These are phyloP conservation scores for Uloborus plumipes DNA, from an alignment of 2,888 invertebrate species.

Conservation along the genomic window DNA sequence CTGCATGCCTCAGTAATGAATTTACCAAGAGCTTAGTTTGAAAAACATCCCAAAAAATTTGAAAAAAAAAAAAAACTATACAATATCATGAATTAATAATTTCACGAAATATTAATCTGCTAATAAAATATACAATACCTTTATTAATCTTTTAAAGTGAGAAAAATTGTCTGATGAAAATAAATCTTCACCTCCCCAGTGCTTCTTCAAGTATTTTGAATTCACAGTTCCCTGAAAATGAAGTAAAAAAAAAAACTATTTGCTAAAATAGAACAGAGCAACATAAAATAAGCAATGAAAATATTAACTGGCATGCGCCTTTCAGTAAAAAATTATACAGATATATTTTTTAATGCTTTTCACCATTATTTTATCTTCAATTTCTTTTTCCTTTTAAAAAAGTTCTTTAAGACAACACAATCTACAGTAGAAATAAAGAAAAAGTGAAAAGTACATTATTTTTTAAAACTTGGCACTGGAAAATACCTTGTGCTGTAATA, in stretches of 20 bases:
- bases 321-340: too few relatives aligned
- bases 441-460: too few relatives aligned
- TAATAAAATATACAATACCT: conserved; percentile 18
- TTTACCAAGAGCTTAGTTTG: too few relatives aligned
- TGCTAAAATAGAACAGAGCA: too few relatives aligned
- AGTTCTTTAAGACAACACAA: too few relatives aligned
- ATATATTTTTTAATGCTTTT: not conserved
- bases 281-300: not conserved
- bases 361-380: not conserved
- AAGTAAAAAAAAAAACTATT: not conserved
- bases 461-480: too few relatives aligned
- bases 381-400: not conserved
- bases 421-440: too few relatives aligned
- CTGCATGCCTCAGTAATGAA: too few relatives aligned
- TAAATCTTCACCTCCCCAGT: conserved; percentile 32
- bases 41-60: too few relatives aligned
- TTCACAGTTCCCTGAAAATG: not conserved
- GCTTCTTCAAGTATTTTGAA: conserved; percentile 37
- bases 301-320: not conserved
- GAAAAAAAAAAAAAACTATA: too few relatives aligned
- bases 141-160: conserved; percentile 27
- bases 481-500: too few relatives aligned
- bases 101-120: not conserved
- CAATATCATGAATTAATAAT: not conserved
- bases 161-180: conserved; percentile 34